Evolutionary conservation across 2,113 vertebrate genomes (phyloP), one percentile per base, ranked within the genome.

Genomic region (Carassius carassius): DNA sequence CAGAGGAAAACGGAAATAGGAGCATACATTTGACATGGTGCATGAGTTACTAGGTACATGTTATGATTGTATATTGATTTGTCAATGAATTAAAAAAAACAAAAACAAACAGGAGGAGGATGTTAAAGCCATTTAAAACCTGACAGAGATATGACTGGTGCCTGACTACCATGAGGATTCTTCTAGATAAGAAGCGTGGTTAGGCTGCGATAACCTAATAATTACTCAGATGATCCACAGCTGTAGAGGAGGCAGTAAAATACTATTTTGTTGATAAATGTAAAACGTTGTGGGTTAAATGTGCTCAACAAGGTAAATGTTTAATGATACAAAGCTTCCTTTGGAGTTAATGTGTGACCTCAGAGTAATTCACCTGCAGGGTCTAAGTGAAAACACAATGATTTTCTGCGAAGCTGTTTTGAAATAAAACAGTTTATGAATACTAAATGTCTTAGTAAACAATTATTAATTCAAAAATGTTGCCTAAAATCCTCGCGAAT

Each of bases 221-320:
- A 80, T 74, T 56, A 67, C 47, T 35, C 10, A 9, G 44, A 32
- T 87, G 23, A 51, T 77, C 11, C 62, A n/a, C 6, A 62, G 14
- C 51, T 21, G 32, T 10, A 41, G 58, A 75, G 19, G 5, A n/a
- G 12, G 63, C 32, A 4, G 62, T 25, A 84, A 84, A 76, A 70
- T 78, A 67, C 63, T 23, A 21, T 58, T 60, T 83, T 25, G 11
- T 19, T 51, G 51, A 47, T 4, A 13, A 47, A 25, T 17, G 29
- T 62, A 63, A 83, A 81, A 51, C n/a, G n/a, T n/a, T 72, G 10
- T 65, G 16, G 16, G n/a, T 25, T 65, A 44, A 70, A 21, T 47
- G 41, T 37, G n/a, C 49, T 73, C 32, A 58, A 80, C 29, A 82
- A 32, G 32, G 86, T 85, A 85, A 85, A 85, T 75, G 65, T 83